phyloP scores from a whole-genome alignment of 2,888 invertebrate species.

The Tetropium fuscum region DNA sequence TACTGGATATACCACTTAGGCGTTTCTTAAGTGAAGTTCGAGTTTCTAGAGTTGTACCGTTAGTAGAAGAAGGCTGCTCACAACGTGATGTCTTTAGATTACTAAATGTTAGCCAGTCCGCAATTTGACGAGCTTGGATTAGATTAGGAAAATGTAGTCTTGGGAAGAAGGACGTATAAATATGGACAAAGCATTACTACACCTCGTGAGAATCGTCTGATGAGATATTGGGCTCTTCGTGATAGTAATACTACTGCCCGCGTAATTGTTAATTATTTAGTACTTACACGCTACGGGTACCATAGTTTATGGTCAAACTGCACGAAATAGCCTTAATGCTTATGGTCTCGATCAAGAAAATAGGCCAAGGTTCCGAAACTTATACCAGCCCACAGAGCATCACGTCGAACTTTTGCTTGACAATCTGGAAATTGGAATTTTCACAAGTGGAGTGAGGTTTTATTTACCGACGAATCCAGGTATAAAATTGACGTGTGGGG shows the following conservation, averaged over 20 bases:
- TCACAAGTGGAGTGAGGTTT: neutral
- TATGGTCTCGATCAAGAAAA: too few species aligned
- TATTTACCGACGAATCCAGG: neutral
- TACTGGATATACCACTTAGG: conserved; percentile 6
- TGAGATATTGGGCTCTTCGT: neutral
- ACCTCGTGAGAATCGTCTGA: neutral
- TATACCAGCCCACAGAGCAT: neutral
- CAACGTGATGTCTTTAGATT: neutral
- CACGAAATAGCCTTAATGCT: neutral
- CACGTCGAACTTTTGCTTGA: neutral
- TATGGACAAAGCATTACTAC: neutral
- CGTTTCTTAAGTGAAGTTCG: conserved; percentile 22
- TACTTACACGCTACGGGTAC: neutral
- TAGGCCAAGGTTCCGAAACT: too few species aligned
- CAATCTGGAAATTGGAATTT: neutral
- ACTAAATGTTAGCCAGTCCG: neutral
- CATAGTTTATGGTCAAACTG: neutral
- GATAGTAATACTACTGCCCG: neutral
- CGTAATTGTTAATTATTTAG: neutral
- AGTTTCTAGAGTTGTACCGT: neutral
- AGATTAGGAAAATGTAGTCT: neutral
- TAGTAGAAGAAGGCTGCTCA: neutral
- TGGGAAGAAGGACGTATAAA: neutral
- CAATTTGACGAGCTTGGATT: neutral
- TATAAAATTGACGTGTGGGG: neutral